Percentiles rank a stretch among this genome's conserved stretches.
Conservation (phyloP, 1,140 invertebrate species). For the Brachionus paranguensis region DNA sequence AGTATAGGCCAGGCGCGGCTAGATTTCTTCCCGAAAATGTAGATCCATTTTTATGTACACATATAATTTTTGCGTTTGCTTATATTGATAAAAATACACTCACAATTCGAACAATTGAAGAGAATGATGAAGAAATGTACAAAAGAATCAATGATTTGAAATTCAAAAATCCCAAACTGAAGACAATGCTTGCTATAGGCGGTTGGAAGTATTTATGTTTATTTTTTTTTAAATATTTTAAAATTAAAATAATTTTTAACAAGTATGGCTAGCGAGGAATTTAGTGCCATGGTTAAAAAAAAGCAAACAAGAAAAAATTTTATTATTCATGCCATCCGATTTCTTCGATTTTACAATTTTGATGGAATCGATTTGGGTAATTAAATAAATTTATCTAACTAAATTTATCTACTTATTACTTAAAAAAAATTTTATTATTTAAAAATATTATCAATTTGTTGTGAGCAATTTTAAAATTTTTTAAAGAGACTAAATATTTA, state of each 20-base stretch:
- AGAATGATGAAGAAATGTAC: slow-evolving; percentile 69
- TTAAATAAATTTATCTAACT: neutral
- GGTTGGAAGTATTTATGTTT: slow-evolving; percentile 83
- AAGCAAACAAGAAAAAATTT: slow-evolving; percentile 44
- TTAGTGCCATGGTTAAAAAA: slow-evolving; percentile 45
- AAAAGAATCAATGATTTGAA: slow-evolving; percentile 73
- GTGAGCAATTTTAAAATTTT: no score
- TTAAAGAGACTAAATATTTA: no score
- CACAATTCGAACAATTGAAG: slow-evolving; percentile 74
- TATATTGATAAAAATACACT: slow-evolving; percentile 62
- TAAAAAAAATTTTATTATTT: no score
- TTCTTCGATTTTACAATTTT: slow-evolving; percentile 58
- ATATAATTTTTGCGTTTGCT: slow-evolving; percentile 85
- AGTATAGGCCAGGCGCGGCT: slow-evolving; percentile 74
- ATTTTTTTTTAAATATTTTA: neutral
- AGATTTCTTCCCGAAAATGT: slow-evolving; percentile 80
- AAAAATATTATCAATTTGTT: no score
- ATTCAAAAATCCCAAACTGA: slow-evolving; percentile 83
- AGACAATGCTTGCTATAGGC: slow-evolving; percentile 84
- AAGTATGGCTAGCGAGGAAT: slow-evolving; percentile 64
- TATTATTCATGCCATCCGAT: slow-evolving; percentile 62
- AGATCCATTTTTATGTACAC: slow-evolving; percentile 76
- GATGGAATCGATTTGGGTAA: slow-evolving; percentile 73
- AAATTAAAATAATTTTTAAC: slow-evolving; percentile 48
- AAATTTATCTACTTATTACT: no score